Evolutionary conservation across 1,140 invertebrate species (phyloP).

Genomic region (Calliphora vicina): DNA sequence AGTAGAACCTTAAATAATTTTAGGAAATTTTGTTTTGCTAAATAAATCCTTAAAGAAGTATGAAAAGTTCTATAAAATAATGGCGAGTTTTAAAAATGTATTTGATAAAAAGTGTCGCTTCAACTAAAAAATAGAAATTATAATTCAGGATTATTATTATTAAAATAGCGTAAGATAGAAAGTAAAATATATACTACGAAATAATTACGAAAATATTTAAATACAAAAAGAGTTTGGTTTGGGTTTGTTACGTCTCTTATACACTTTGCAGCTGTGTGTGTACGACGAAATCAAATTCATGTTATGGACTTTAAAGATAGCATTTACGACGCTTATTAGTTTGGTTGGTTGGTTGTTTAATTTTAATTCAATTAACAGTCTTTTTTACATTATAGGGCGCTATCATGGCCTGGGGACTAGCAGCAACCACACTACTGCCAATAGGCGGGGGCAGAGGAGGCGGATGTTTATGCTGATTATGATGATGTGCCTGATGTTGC

Average conservation of each 20-base stretch:
- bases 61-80: not conserved
- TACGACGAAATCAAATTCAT: not conserved
- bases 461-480: not conserved
- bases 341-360: not conserved
- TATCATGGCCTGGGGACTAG: conserved; percentile 36
- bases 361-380: conserved; percentile 30
- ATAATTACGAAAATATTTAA: not conserved
- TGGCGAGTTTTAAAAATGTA: not conserved
- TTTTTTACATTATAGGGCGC: conserved; percentile 37
- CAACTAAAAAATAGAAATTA: not conserved
- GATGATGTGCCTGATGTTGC: not conserved
- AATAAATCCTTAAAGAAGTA: not conserved
- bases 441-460: not conserved
- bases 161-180: not conserved
- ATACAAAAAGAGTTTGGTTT: not conserved
- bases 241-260: not conserved
- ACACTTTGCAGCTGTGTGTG: not conserved
- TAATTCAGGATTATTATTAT: not conserved
- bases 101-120: not conserved
- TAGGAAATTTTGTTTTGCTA: no score
- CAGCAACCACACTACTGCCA: conserved; percentile 16
- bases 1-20: no score
- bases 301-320: not conserved
- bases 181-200: no score
- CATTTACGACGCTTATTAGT: no score